These are phyloP conservation scores for Orientallactaga sibirica DNA, from an alignment of 2,797 vertebrate genomes.

Conservation along the genomic window DNA sequence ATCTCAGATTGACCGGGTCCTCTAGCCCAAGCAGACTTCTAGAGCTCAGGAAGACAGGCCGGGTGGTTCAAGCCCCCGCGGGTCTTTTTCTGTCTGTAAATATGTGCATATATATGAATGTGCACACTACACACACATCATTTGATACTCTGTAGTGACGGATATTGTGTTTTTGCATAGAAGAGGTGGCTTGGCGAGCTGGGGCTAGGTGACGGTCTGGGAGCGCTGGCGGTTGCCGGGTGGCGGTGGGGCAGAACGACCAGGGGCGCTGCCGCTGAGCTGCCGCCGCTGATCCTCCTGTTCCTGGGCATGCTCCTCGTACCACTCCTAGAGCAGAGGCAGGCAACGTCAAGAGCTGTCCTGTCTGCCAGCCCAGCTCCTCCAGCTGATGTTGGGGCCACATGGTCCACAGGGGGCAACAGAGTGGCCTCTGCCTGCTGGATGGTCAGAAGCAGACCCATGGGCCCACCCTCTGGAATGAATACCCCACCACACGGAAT, in stretches of 20 bases:
- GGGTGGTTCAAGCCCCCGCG: background rate
- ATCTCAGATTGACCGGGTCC: background rate
- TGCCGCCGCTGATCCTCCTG: conserved; percentile 84
- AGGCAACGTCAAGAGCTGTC: background rate
- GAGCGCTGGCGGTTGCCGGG: conserved; percentile 88
- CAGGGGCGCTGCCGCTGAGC: conserved; percentile 68
- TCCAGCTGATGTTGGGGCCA: background rate
- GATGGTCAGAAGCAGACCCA: background rate
- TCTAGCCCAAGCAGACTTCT: background rate
- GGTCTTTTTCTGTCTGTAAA: background rate
- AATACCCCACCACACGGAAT: background rate
- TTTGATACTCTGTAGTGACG: background rate
- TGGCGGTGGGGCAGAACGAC: conserved; percentile 77
- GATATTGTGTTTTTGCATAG: conserved; percentile 88
- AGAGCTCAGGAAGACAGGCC: conserved; percentile 9
- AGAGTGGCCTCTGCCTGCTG: background rate
- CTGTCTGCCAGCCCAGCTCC: fast-evolving
- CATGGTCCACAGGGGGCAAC: background rate
- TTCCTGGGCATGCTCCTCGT: conserved; percentile 93
- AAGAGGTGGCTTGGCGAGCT: conserved; percentile 55
- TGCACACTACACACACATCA: background rate
- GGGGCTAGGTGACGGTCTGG: conserved; percentile 88
- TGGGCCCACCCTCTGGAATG: background rate
- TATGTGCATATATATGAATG: conserved; percentile 54
- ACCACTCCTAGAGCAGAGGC: conserved; percentile 93